Evolutionary conservation across 1,140 invertebrate species (phyloP), one percentile per base, ranked within the genome.

Genomic region (Pygmarrhopalites habei): DNA sequence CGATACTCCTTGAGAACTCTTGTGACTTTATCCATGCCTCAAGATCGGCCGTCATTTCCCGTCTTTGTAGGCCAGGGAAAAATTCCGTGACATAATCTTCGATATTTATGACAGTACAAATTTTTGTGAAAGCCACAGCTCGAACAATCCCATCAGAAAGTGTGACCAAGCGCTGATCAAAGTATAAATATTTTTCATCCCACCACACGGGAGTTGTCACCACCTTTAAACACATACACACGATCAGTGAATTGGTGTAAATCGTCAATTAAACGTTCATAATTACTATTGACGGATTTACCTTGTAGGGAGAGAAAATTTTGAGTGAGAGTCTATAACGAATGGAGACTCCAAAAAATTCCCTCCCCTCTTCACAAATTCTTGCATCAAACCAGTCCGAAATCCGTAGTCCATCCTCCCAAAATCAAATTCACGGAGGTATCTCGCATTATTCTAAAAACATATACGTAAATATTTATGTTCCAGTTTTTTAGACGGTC

Each of bases 391-490:
- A 14, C 86, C 85, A 2, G 82, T 83, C 62, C 82, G 74, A 26
- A 39, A 86, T 83, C 64, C 89, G 72, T 64, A 69, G 67, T 88
- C 82, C 71, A 90, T 88, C 28, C 88, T 79, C 2, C 86, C 89
- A 75, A 92, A 91, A 73, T 92, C 89, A 59, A 89, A 75, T 73
- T 91, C 89, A 12, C 89, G 79, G 2, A 91, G 73, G 65, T 89
- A 92, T 10, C 88, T 80, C 0, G 87, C 86, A 73, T 91, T 91
- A 73, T 91, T 92, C n/a, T n/a, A n/a, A n/a, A n/a, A n/a, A n/a
- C n/a, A n/a, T n/a, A n/a, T n/a, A n/a, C n/a, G n/a, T n/a, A n/a
- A n/a, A n/a, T n/a, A n/a, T n/a, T n/a, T n/a, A n/a, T n/a, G n/a
- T n/a, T n/a, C n/a, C n/a, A n/a, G n/a, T n/a, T n/a, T n/a, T n/a